Conservation (phyloP, 1,140 invertebrate genomes). For the Danaus plexippus region DNA sequence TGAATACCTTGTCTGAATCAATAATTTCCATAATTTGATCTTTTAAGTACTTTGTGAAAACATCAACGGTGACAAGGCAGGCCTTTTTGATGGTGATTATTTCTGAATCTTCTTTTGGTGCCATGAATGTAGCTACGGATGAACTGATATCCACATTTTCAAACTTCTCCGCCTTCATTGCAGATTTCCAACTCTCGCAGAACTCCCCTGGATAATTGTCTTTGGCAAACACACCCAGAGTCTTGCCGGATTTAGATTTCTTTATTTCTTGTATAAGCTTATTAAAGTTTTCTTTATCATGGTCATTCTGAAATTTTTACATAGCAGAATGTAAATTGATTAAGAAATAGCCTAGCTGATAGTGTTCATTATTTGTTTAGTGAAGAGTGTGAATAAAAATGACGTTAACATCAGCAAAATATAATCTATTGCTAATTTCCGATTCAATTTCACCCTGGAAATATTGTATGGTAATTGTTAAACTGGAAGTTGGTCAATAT, state of each 20-base stretch:
- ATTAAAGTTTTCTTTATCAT: conserved; percentile 95
- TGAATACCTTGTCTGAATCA: conserved; percentile 92
- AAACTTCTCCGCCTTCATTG: conserved; percentile 83
- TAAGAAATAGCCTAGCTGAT: no score
- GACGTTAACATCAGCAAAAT: no score
- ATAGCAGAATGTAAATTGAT: no score
- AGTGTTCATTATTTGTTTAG: no score
- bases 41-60: conserved; percentile 97
- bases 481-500: no score
- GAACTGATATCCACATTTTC: conserved; percentile 91
- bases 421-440: no score
- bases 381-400: no score
- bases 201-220: conserved; percentile 96
- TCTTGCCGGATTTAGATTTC: conserved; percentile 91
- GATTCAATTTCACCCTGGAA: no score
- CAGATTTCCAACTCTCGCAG: conserved; percentile 90
- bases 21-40: conserved; percentile 99
- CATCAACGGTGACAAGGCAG: conserved; percentile 91
- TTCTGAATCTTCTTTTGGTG: conserved; percentile 96
- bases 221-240: conserved; percentile 93
- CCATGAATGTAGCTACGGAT: conserved; percentile 89
- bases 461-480: no score
- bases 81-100: conserved; percentile 95
- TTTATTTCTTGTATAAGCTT: conserved; percentile 90
- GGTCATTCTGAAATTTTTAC: conserved; percentile 82